Percentiles rank a stretch among this genome's conserved stretches.
Evolutionary conservation across 2,113 vertebrate species (phyloP).

Genomic region (Corvus cornix): DNA sequence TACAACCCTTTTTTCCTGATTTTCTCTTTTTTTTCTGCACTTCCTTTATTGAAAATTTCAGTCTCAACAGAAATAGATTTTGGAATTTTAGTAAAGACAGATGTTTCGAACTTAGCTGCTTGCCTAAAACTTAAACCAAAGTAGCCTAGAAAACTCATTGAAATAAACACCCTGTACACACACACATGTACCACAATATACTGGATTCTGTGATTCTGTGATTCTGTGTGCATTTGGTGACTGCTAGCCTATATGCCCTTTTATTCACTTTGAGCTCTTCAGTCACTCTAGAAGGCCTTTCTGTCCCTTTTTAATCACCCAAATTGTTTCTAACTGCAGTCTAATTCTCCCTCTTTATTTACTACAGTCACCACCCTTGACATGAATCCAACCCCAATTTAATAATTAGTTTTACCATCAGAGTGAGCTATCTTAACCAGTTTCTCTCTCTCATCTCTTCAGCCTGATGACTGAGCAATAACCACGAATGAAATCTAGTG

Average conservation of each 20-base stretch:
- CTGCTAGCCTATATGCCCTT: not conserved
- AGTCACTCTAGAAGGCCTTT: not conserved
- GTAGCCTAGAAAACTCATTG: not conserved
- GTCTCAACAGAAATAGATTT: not conserved
- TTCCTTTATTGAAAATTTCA: not conserved
- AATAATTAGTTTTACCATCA: not conserved
- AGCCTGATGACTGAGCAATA: not conserved
- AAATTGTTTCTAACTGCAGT: not conserved
- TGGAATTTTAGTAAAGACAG: not conserved
- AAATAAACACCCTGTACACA: not conserved
- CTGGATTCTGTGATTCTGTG: not conserved
- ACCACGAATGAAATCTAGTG: not conserved
- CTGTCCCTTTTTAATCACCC: not conserved
- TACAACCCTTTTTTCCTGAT: not conserved
- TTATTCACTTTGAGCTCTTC: not conserved
- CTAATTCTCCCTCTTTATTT: not conserved
- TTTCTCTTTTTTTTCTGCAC: not conserved
- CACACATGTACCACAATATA: not conserved
- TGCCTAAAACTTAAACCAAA: not conserved
- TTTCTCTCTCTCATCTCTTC: not conserved
- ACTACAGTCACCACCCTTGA: not conserved
- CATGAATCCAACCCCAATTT: not conserved
- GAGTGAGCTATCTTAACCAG: not conserved
- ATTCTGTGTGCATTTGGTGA: not conserved
- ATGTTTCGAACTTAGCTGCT: not conserved